Evolutionary conservation across 2,113 vertebrate species (phyloP), one percentile per base, ranked within the genome.

Genomic region (Falcunculus frontatus): DNA sequence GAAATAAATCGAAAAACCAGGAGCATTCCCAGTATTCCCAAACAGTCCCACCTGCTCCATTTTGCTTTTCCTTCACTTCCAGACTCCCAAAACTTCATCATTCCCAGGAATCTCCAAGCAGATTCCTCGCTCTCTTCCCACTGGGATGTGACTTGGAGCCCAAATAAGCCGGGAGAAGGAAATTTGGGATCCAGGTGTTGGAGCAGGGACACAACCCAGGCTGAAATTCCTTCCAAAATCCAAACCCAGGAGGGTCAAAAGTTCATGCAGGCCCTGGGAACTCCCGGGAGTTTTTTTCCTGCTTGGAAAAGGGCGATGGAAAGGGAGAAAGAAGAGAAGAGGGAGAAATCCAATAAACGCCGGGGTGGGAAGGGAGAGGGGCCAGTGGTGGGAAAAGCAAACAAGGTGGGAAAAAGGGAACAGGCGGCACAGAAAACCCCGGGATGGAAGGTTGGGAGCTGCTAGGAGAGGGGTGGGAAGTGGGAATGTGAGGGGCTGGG

Each of bases 321-420:
- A 87, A 37, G 60, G 69, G 49, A 87, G 78, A 49, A 78, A 87
- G 39, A 90, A 95, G 64, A 93, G 81, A 83, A 87, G 76, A 11
- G 9, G 92, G 57, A 95, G 77, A 94, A 96, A 96, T 94, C 94
- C 94, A 96, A 94, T 96, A 96, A 96, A 95, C 53, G 91, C 63
- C 0, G 9, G 87, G 65, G 81, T 79, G 93, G 94, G 94, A 93
- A 92, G 88, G 83, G 86, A 95, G 91, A 91, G 89, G 80, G 87
- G 93, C 76, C 55, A 12, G 89, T 29, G 53, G 94, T 95, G 96
- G 95, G 95, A 96, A 96, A 97, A 96, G 91, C 96, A 97, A 96
- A 96, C 94, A 97, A 39, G 44, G 30, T 6, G 2, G 73, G 80
- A 70, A 72, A 87, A 91, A 76, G 84, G 93, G 56, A 93, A 55